A percentile compares a stretch with the other conserved stretches of the same genome.
Conservation (phyloP, 2,888 invertebrate genomes). For the Linnaemya vulpina region DNA sequence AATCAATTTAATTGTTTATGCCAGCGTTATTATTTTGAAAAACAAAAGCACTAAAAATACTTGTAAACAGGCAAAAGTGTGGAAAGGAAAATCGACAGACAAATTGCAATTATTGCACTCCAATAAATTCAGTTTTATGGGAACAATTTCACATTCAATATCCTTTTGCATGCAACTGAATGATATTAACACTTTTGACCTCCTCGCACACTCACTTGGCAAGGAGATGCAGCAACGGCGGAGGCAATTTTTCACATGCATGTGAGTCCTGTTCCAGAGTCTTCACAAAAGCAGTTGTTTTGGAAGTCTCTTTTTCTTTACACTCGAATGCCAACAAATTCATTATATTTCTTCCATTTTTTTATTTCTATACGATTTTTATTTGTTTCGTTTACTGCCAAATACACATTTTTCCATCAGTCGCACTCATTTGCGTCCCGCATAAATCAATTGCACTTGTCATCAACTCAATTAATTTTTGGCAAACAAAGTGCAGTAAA, state of each 20-base stretch:
- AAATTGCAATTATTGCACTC: conserved; percentile 72
- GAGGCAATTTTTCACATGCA: conserved; percentile 4
- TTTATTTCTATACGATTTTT: conserved; percentile 10
- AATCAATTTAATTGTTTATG: conserved; percentile 18
- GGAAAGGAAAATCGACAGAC: conserved; percentile 22
- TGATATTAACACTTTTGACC: conserved; percentile 58
- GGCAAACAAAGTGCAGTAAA: conserved; percentile 82
- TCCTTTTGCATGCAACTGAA: conserved; percentile 28
- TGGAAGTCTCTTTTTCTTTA: not conserved
- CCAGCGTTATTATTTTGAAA: not conserved
- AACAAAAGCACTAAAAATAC: not conserved
- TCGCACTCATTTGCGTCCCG: conserved; percentile 81
- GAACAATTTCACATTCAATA: conserved; percentile 22
- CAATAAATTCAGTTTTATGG: conserved; percentile 70
- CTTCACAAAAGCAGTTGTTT: conserved; percentile 16
- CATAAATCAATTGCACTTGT: conserved; percentile 83
- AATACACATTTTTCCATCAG: conserved; percentile 64
- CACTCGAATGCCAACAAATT: conserved; percentile 2
- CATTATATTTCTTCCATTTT: conserved; percentile 16
- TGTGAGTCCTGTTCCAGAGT: not conserved
- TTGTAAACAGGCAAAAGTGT: not conserved
- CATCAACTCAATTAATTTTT: conserved; percentile 83
- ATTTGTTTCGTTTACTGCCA: conserved; percentile 31
- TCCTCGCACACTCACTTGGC: conserved; percentile 17
- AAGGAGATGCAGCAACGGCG: conserved; percentile 2